Evolutionary conservation across 2,797 vertebrate species (phyloP).

Genomic region (Cossypha caffra): DNA sequence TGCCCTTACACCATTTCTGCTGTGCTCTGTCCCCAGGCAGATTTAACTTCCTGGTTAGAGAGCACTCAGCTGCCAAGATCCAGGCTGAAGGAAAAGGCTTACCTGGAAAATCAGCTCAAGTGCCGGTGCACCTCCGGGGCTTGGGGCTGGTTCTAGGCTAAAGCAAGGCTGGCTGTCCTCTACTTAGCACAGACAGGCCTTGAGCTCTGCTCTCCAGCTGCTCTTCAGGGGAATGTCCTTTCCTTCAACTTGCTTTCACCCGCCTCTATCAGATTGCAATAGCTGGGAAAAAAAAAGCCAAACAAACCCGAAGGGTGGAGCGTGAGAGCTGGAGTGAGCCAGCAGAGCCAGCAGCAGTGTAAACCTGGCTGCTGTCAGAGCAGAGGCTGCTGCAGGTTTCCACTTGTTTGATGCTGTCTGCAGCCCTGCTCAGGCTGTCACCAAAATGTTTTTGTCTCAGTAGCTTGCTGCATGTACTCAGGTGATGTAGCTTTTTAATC

Average conservation of each 20-base stretch:
- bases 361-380: background rate
- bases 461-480: background rate
- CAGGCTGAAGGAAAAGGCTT: background rate
- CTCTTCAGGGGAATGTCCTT: background rate
- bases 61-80: background rate
- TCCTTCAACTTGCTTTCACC: background rate
- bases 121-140: accelerated
- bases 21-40: background rate
- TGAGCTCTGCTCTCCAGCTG: background rate
- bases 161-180: background rate
- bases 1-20: background rate
- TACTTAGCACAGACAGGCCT: background rate
- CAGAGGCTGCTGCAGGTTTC: background rate
- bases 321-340: background rate
- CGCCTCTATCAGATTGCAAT: background rate
- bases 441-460: background rate
- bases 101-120: conserved; percentile 17
- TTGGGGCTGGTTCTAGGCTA: background rate
- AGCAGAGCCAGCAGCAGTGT: background rate
- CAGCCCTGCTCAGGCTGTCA: background rate
- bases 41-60: conserved; percentile 7
- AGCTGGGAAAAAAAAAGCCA: accelerated
- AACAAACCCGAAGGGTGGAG: conserved; percentile 17
- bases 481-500: accelerated
- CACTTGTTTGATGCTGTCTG: background rate